Evolutionary conservation across 2,888 invertebrate genomes (phyloP).

Genomic region (Melinaea marsaeus): DNA sequence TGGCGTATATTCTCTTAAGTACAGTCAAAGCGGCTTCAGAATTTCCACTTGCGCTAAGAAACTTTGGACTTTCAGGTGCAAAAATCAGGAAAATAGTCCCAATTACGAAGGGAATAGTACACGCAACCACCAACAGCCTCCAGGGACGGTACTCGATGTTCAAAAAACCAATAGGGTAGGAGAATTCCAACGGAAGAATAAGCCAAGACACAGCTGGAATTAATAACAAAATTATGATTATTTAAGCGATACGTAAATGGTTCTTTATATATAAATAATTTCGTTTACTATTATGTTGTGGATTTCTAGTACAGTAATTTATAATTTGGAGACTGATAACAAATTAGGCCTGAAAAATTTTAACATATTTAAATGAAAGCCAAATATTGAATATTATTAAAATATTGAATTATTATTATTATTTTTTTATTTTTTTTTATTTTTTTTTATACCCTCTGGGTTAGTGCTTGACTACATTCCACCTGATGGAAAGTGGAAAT

Average conservation of each 20-base stretch:
- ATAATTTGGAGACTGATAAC: too few relatives aligned
- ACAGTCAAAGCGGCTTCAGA: constrained; percentile 76
- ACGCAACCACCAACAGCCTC: constrained; percentile 83
- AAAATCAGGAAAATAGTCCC: constrained; percentile 76
- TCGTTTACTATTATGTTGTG: too few relatives aligned
- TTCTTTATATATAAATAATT: too few relatives aligned
- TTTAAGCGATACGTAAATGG: background rate
- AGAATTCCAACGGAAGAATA: constrained; percentile 79
- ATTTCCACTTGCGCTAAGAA: constrained; percentile 80
- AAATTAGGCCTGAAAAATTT: too few relatives aligned
- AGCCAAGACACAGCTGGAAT: constrained; percentile 81
- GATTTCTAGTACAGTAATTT: too few relatives aligned
- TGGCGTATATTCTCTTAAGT: constrained; percentile 58
- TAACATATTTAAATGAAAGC: too few relatives aligned
- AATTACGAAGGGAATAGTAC: constrained; percentile 80
- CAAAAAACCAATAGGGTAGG: constrained; percentile 63
- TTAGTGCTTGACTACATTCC: too few relatives aligned
- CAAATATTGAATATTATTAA: too few relatives aligned
- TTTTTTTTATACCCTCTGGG: too few relatives aligned
- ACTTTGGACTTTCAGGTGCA: constrained; percentile 90
- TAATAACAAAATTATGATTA: background rate
- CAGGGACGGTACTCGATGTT: constrained; percentile 82
- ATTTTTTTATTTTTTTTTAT: too few relatives aligned
- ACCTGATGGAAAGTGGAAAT: too few relatives aligned
- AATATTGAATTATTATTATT: too few relatives aligned